Evolutionary conservation across 2,888 invertebrate species (phyloP), one percentile per base, ranked within the genome.

Genomic region (Hemicrepidius hirtus): DNA sequence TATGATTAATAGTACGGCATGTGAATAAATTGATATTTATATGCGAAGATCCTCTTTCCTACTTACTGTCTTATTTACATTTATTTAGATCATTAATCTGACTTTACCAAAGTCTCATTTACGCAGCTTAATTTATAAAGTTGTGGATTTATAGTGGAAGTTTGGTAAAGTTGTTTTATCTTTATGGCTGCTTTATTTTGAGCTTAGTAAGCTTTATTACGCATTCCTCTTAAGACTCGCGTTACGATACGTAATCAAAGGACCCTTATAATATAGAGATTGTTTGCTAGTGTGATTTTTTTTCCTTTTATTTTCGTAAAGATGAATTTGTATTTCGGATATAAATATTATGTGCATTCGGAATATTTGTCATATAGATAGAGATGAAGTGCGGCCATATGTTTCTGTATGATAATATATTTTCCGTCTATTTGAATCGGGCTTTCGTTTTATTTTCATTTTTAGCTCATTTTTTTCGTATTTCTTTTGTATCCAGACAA

Each of bases 71-170:
- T 81, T 84, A 85, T 85, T 85, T 85, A 84, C 85, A 85, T 84
- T 85, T 85, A 84, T 84, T 86, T 83, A 80, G 83, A 81, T 85
- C 85, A 85, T 86, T 86, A 85, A 86, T 86, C 85, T 85, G 85
- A 86, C 86, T 86, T 85, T 85, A 84, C 82, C 83, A 83, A 84
- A 86, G 85, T 85, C 85, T 84, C 85, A 85, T 85, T 86, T 85
- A 84, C 84, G 85, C 84, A 82, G 85, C 85, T 85, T 86, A 85
- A 86, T 85, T 85, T 84, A 84, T 83, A 85, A 86, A 86, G 86
- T 86, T 86, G 82, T 81, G 84, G 84, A 86, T 86, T 86, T 86
- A 86, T 86, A 83, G 85, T 83, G 78, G 82, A 86, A 86, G 85
- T 86, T 86, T 77, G 75, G 73, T 79, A 77, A 83, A 84, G 84